Percentiles rank a stretch among this genome's conserved stretches.
These are phyloP conservation scores for Trachemys scripta DNA, from an alignment of 2,113 vertebrate species.

Conservation along the genomic window DNA sequence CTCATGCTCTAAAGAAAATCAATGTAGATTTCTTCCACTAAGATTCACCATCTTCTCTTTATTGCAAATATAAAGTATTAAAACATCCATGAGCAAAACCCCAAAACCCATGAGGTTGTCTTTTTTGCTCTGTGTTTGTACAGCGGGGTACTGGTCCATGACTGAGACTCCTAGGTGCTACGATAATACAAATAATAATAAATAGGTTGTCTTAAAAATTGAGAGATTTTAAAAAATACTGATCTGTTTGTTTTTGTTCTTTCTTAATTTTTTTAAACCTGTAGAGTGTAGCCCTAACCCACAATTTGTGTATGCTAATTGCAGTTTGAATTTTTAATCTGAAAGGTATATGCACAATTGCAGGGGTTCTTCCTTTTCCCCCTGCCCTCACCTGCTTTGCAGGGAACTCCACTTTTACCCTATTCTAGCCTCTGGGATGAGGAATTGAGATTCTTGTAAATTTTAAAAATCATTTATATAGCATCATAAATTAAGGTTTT, in stretches of 20 bases:
- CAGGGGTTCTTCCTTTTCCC: neutral
- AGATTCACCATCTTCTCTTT: no score
- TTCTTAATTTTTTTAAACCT: neutral
- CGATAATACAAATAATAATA: neutral
- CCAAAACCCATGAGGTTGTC: neutral
- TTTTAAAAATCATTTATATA: neutral
- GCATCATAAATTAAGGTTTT: neutral
- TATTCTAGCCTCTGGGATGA: neutral
- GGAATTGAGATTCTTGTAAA: neutral
- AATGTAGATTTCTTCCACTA: no score
- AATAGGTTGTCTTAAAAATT: neutral
- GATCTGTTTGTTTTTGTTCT: neutral
- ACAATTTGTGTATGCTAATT: neutral
- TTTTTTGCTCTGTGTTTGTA: neutral
- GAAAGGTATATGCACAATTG: neutral
- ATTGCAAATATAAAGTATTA: no score
- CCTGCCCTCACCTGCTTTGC: neutral
- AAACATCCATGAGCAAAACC: neutral
- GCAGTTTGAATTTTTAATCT: neutral
- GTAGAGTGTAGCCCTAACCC: neutral
- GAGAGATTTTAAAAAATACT: neutral
- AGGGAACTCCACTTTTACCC: neutral
- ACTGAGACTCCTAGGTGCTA: neutral
- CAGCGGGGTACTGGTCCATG: neutral
- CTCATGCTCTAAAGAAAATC: no score